These are phyloP conservation scores for Pogoniulus pusillus DNA, from an alignment of 2,797 vertebrate species.

Conservation along the genomic window DNA sequence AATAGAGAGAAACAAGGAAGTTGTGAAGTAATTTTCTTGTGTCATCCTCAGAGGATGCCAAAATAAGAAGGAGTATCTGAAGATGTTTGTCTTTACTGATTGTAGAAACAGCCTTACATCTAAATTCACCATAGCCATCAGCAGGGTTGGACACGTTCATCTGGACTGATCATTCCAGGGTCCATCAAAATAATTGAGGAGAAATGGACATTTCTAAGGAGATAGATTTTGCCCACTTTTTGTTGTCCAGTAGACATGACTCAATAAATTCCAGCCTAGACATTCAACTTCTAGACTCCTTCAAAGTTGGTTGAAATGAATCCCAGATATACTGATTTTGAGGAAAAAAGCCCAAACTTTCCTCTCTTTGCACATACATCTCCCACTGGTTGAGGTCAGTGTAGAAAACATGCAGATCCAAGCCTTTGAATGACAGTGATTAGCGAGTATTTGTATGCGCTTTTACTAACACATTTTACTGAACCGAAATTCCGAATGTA, in stretches of 20 bases:
- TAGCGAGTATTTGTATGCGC: background rate
- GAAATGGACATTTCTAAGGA: background rate
- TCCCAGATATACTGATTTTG: background rate
- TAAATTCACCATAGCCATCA: background rate
- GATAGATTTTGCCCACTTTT: background rate
- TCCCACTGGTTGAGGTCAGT: background rate
- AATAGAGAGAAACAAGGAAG: background rate
- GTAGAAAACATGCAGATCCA: background rate
- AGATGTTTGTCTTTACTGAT: background rate
- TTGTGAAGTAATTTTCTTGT: background rate
- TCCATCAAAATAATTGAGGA: background rate
- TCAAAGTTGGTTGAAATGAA: background rate
- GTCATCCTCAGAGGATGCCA: background rate
- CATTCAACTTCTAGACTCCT: background rate
- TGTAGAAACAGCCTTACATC: background rate
- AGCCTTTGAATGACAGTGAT: background rate
- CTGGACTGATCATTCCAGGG: background rate
- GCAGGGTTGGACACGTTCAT: background rate
- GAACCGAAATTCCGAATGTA: background rate
- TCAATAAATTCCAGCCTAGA: background rate
- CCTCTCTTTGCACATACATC: background rate
- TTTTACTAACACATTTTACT: background rate
- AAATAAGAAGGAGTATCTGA: background rate
- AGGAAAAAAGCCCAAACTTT: background rate
- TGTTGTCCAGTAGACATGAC: background rate